These are phyloP conservation scores for Apogon talboti DNA, from an alignment of 2,797 vertebrate species.

Conservation along the genomic window DNA sequence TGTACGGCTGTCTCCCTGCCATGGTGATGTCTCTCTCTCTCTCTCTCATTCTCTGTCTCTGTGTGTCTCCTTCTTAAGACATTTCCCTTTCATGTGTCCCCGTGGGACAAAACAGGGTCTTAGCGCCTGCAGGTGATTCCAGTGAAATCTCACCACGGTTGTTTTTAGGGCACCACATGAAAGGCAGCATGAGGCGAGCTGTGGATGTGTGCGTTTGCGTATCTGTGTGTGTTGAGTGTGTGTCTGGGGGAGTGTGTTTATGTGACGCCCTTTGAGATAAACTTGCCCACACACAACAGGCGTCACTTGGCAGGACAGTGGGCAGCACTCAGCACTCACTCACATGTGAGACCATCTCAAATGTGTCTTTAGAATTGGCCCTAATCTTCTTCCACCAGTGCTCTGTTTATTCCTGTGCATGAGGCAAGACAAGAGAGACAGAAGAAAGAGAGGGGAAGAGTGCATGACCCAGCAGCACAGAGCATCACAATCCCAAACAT, in stretches of 20 bases:
- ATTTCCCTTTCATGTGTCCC: conserved; percentile 55
- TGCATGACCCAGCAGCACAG: conserved; percentile 3
- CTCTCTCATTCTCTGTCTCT: conserved; percentile 11
- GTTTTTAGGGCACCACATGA: conserved; percentile 58
- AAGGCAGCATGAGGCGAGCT: conserved; percentile 40
- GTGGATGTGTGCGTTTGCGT: conserved; percentile 14
- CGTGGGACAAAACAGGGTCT: conserved; percentile 48
- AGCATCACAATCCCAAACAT: conserved; percentile 26
- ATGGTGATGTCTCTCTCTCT: conserved; percentile 6
- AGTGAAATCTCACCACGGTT: conserved; percentile 40
- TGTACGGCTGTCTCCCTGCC: conserved; percentile 6
- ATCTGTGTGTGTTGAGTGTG: conserved; percentile 24
- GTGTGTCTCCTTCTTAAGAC: conserved; percentile 24
- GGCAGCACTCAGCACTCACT: conserved; percentile 32
- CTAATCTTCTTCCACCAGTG: conserved; percentile 58
- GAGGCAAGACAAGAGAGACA: conserved; percentile 16
- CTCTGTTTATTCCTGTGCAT: conserved; percentile 44
- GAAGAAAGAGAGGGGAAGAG: not conserved
- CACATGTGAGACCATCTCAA: conserved; percentile 44
- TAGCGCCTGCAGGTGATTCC: conserved; percentile 55
- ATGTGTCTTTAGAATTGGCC: conserved; percentile 49
- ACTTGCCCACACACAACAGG: conserved; percentile 51
- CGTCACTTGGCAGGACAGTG: conserved; percentile 48
- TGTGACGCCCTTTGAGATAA: conserved; percentile 43
- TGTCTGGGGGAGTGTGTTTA: conserved; percentile 11